phyloP scores from a whole-genome alignment of 2,888 invertebrate species.

The Epinotia demarniana region DNA sequence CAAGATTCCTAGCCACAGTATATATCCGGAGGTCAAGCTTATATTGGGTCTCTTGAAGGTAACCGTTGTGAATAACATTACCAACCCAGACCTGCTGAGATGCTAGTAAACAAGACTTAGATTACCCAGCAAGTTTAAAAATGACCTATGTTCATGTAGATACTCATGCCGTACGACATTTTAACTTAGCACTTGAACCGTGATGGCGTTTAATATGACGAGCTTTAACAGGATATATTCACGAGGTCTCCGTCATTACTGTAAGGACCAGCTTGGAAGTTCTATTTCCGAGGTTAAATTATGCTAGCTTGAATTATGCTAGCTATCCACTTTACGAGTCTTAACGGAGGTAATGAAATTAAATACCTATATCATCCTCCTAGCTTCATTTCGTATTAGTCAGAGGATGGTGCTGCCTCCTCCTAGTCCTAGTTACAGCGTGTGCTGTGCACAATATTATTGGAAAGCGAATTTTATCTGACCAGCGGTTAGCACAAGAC shows the following conservation, averaged over 20 bases:
- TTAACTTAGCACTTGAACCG: not conserved
- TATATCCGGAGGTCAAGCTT: no score
- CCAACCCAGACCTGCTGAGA: not conserved
- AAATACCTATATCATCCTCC: no score
- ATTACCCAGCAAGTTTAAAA: not conserved
- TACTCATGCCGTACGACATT: not conserved
- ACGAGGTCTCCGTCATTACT: slow-evolving; percentile 7
- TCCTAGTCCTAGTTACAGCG: no score
- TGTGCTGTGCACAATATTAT: no score
- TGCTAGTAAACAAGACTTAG: slow-evolving; percentile 26
- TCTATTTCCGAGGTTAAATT: slow-evolving; percentile 16
- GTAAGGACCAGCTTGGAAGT: slow-evolving; percentile 9
- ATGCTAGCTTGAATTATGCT: not conserved
- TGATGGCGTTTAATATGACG: slow-evolving; percentile 23
- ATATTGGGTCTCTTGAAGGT: no score
- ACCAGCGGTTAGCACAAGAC: no score
- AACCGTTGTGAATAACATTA: no score
- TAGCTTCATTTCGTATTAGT: no score
- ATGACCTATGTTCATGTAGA: not conserved
- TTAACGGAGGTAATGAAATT: no score
- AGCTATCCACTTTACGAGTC: not conserved
- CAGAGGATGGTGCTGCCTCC: no score
- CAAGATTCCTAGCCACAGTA: no score
- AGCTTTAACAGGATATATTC: slow-evolving; percentile 22
- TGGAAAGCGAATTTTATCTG: no score